Evolutionary conservation across 2,113 vertebrate genomes (phyloP).

Genomic region (Corythornis vintsioides): DNA sequence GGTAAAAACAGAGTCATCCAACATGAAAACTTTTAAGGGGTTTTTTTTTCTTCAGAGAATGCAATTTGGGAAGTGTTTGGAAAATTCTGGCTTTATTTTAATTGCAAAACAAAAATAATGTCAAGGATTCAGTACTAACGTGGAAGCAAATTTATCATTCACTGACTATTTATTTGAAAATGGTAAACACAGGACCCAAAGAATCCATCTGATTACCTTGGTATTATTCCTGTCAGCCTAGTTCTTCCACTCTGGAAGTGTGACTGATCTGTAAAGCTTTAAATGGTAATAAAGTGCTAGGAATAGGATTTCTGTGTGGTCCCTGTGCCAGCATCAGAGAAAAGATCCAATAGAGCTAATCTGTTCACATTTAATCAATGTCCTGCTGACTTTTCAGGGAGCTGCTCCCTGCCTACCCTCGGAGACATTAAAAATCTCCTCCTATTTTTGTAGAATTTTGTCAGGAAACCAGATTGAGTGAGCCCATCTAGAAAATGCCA

Average conservation of each 20-base stretch:
- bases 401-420: constrained; percentile 28
- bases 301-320: constrained; percentile 48
- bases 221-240: not conserved
- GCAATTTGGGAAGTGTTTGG: not conserved
- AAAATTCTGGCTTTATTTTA: not conserved
- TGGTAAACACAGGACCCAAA: not conserved
- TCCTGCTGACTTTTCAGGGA: constrained; percentile 54
- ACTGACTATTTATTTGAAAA: not conserved
- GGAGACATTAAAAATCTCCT: constrained; percentile 37
- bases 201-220: not conserved
- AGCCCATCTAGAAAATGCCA: constrained; percentile 52
- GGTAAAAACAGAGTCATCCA: not conserved
- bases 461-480: constrained; percentile 53
- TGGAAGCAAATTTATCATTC: not conserved
- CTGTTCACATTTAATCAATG: constrained; percentile 44
- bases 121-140: not conserved
- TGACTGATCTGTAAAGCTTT: not conserved
- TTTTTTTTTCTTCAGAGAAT: not conserved
- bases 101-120: not conserved
- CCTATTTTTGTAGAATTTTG: constrained; percentile 37
- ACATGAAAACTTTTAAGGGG: not conserved
- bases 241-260: not conserved
- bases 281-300: constrained; percentile 19
- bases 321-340: constrained; percentile 26
- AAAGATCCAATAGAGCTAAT: constrained; percentile 40